Evolutionary conservation across 1,140 invertebrate species (phyloP).

Genomic region (Carcinoscorpius rotundicauda): DNA sequence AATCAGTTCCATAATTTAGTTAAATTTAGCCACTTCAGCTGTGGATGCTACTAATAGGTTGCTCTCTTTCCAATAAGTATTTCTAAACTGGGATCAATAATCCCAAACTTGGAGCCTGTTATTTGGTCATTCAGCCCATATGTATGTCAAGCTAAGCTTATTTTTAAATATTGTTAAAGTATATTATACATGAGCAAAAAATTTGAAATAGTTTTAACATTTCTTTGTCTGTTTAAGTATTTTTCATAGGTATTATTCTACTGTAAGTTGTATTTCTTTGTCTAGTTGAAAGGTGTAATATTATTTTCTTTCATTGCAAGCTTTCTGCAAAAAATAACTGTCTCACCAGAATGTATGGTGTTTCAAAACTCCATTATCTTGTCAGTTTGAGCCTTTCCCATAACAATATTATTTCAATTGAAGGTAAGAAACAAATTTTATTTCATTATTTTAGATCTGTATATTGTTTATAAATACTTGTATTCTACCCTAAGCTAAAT

Average conservation of each 20-base stretch:
- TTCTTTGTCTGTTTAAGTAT: slow-evolving; percentile 12
- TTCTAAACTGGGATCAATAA: no score
- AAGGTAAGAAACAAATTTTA: slow-evolving; percentile 41
- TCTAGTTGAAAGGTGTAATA: no score
- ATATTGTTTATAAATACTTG: background rate
- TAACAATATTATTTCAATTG: slow-evolving; percentile 75
- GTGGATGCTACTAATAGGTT: no score
- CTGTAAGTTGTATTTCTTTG: no score
- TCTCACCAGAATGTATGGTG: slow-evolving; percentile 70
- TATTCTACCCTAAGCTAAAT: no score
- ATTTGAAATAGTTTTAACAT: slow-evolving; percentile 13
- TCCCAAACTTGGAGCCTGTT: no score
- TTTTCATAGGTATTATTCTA: no score
- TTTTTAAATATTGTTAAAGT: background rate
- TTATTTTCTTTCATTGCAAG: slow-evolving; percentile 39
- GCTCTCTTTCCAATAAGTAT: no score
- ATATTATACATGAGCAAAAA: slow-evolving; percentile 5
- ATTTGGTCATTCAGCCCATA: no score
- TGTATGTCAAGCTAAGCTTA: no score
- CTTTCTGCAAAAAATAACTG: slow-evolving; percentile 71
- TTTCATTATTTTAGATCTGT: slow-evolving; percentile 6
- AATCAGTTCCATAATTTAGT: no score
- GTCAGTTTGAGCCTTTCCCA: slow-evolving; percentile 68
- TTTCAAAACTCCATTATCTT: slow-evolving; percentile 60
- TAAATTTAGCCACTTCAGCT: no score